Base-by-base conservation (phyloP, 2,113 vertebrate genomes). In the Mus pahari region DNA sequence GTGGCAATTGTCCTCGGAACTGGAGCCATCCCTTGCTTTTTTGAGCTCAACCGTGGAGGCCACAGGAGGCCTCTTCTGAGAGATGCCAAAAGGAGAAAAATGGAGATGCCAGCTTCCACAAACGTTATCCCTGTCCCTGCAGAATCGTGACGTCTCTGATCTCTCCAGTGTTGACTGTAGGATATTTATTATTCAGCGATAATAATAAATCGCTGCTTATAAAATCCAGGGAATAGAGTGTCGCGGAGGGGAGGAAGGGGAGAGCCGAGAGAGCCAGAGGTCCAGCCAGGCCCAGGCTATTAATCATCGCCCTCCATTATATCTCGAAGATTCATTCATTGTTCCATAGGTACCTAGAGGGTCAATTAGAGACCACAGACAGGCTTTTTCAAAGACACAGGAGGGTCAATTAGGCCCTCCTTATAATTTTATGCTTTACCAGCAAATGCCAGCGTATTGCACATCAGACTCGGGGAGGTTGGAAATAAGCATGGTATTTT, bases 341-440 rank as follows among this genome's bases (percentile, higher is more conserved):
- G 98, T 99, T 99, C 98, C 98, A 98, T 98, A 97, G 98, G 99
- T 99, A 99, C 98, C 99, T 99, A 98, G 99, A 99, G 99, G 99
- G 99, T 99, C 99, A 99, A 99, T 99, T 99, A 99, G 99, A 99
- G 98, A 98, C 98, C 99, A 98, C 98, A 99, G 98, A 98, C 98
- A 98, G 98, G 98, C 98, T 98, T 98, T 99, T 98, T 98, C 98
- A 98, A 98, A 99, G 98, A 99, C 99, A 99, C 99, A 99, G 98
- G 99, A 99, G 99, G 99, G 99, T 99, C 99, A 99, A 99, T 99
- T 99, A 99, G 99, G 98, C 98, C 98, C 98, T 98, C 97, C 98
- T 99, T 98, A 98, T 99, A 99, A 99, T 98, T 99, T 99, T 99
- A 98, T 99, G 98, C 98, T 99, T 99, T 99, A 98, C 97, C 98